A percentile compares a stretch with the other conserved stretches of the same genome.
These are phyloP conservation scores for Asobara japonica DNA, from an alignment of 1,140 invertebrate species.

Conservation along the genomic window DNA sequence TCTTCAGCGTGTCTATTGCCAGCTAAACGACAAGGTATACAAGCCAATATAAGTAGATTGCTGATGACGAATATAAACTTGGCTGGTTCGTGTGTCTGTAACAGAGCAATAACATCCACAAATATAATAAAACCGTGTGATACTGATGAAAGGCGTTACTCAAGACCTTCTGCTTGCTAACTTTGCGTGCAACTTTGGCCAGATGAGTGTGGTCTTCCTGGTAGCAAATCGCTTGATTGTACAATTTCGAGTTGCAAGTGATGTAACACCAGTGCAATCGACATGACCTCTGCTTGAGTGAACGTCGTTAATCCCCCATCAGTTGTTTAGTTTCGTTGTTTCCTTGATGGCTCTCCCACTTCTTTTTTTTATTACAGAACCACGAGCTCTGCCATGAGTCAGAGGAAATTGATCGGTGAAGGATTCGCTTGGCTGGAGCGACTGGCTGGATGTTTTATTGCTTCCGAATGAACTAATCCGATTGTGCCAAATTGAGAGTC, in stretches of 20 bases:
- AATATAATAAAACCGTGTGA: slow-evolving; percentile 9
- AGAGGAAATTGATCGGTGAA: slow-evolving; percentile 27
- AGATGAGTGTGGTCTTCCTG: slow-evolving; percentile 7
- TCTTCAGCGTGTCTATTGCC: slow-evolving; percentile 85
- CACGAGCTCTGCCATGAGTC: slow-evolving; percentile 13
- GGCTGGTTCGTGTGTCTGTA: slow-evolving; percentile 88
- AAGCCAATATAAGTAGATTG: slow-evolving; percentile 90
- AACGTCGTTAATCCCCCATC: slow-evolving; percentile 28
- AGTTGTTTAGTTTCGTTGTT: slow-evolving; percentile 2
- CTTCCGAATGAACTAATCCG: background rate
- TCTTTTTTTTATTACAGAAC: slow-evolving; percentile 25
- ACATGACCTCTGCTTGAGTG: slow-evolving; percentile 26
- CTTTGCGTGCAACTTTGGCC: background rate
- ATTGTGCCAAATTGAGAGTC: background rate
- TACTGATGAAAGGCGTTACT: background rate
- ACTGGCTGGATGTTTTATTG: slow-evolving; percentile 8
- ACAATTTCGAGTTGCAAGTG: slow-evolving; percentile 13
- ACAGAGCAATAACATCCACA: slow-evolving; percentile 36
- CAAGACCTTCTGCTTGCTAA: background rate
- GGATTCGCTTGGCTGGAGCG: slow-evolving; percentile 20
- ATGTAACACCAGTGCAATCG: slow-evolving; percentile 29
- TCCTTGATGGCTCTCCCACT: background rate
- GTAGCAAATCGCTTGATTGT: slow-evolving; percentile 7
- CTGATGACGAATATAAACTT: slow-evolving; percentile 94
- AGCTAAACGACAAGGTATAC: slow-evolving; percentile 88